Base-by-base conservation (phyloP, 2,888 invertebrate species). In the Drosophila anomalata region DNA sequence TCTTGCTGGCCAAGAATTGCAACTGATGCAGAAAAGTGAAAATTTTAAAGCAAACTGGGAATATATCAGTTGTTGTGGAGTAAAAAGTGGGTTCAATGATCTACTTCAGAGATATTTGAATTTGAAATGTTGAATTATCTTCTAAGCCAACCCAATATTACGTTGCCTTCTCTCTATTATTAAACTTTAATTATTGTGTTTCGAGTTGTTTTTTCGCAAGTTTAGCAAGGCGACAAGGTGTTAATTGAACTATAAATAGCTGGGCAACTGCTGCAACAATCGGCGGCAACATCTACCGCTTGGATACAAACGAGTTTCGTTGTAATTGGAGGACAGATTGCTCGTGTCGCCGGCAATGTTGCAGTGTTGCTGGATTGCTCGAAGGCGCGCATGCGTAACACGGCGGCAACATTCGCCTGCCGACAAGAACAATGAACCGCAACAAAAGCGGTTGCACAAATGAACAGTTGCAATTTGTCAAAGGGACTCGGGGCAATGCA, bases 21-120 rank as follows among this genome's bases (percentile, higher is more conserved):
- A 87, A 81, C 70, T 89, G 89, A 87, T 83, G 87, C 87, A 80
- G 79, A 84, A 89, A 87, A 78, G 87, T 88, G 89, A 61, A 72
- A 89, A 87, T 89, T 88, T 59, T 71, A 73, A 69, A 73, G 60
- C 66, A 76, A 60, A 67, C 17, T 46, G 52, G 48, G 42, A 62
- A 26, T 9, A 29, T 29, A 9, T 29, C 2, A 5, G 4, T n/a
- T 12, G n/a, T 36, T 65, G 5, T 50, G 31, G 41, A n/a, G 17
- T 42, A 11, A 8, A 12, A 22, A 3, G 63, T 24, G 9, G 20
- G 67, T 44, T 66, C 66, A 29, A 20, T 14, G 54, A 65, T 36
- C 65, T 41, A 9, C 7, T 42, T 20, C 1, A 11, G 4, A 42
- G 20, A 7, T 41, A 9, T 14, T 14, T 17, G n/a, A 0, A 14